These are phyloP conservation scores for Otolemur crassicaudatus DNA, from an alignment of 2,797 vertebrate genomes.

Conservation along the genomic window DNA sequence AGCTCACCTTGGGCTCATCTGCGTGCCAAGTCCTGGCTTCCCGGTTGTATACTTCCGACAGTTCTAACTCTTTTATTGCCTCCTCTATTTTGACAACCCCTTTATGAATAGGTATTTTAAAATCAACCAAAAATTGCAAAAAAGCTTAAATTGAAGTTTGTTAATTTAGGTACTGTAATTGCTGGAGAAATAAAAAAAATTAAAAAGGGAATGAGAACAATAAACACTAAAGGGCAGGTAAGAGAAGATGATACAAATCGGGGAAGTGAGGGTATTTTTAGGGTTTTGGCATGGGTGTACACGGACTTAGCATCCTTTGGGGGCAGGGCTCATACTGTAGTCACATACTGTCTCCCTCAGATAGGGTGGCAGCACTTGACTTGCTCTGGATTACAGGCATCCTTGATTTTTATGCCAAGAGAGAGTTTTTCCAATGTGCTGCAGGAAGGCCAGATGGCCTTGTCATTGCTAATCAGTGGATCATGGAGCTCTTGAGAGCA, in stretches of 20 bases:
- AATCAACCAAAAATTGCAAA: neutral
- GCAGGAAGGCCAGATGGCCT: constrained; percentile 71
- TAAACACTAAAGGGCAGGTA: neutral
- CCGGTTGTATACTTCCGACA: neutral
- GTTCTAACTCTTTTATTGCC: neutral
- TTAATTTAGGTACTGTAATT: neutral
- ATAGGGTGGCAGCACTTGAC: constrained; percentile 25
- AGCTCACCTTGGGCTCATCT: neutral
- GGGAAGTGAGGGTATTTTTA: neutral
- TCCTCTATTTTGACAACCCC: neutral
- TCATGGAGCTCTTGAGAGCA: constrained; percentile 49
- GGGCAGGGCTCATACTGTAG: neutral
- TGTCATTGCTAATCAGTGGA: constrained; percentile 67
- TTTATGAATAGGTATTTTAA: constrained; percentile 17
- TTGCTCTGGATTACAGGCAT: constrained; percentile 71
- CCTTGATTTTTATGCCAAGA: constrained; percentile 73
- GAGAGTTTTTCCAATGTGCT: constrained; percentile 28
- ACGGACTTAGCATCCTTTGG: neutral
- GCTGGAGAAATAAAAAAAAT: neutral
- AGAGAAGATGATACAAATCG: neutral
- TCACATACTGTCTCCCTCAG: constrained; percentile 2
- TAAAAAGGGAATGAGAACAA: neutral
- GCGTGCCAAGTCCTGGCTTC: neutral
- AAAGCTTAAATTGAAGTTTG: neutral
- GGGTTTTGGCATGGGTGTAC: neutral